Evolutionary conservation across 2,797 vertebrate genomes (phyloP), one percentile per base, ranked within the genome.

Genomic region (Diglossa cyanea): DNA sequence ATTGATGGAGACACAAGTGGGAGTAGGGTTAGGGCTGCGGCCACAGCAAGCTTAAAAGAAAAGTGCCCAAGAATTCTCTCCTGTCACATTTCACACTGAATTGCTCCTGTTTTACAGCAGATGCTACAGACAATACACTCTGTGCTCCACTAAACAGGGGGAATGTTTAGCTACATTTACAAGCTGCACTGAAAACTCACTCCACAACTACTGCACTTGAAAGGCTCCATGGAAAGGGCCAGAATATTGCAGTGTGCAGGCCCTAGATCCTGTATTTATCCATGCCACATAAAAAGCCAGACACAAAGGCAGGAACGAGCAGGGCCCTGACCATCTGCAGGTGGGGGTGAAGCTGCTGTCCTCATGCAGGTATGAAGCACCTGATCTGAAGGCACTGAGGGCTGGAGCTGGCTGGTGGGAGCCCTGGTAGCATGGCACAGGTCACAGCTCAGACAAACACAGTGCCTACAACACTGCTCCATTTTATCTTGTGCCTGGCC

Each of bases 41-140:
- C 96, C 83, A 40, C 20, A 81, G 91, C 20, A 89, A 97, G 94
- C 96, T 97, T 96, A 97, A 96, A 94, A 96, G 88, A 87, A 83
- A 96, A 96, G 90, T 50, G 88, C 61, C 86, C 75, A 94, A 77
- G 89, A 96, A 93, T 93, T 93, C 92, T 94, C 86, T 95, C 68
- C 81, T 94, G 95, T 93, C 73, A 76, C 91, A 86, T 90, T 96
- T 97, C 83, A 83, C 67, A 84, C 73, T 48, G 81, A 94, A 94
- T 68, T 88, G 80, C 57, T 95, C 77, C 76, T 39, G 77, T 42
- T 94, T 84, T 86, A 70, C 77, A 80, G 60, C 75, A 90, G 76
- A 86, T 95, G 93, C 88, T 91, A 55, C 68, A 91, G 89, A 95
- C 72, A 94, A 82, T 74, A 66, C 55, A 33, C 23, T 66, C 45